phyloP scores from a whole-genome alignment of 1,140 invertebrate genomes.

The Trachymyrmex septentrionalis region DNA sequence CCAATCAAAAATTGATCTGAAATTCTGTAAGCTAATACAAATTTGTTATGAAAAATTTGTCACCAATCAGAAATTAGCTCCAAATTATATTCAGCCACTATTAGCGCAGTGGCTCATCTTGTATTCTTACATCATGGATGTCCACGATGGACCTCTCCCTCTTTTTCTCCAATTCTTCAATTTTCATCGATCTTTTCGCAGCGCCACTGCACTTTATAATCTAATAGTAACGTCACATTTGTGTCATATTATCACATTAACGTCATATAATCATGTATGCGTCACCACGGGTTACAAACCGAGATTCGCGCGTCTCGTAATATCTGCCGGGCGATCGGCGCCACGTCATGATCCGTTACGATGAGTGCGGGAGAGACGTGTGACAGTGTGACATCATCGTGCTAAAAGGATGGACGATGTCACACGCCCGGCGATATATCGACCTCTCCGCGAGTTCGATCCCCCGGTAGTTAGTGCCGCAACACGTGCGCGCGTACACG shows the following conservation, averaged over 20 bases:
- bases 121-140: too few relatives aligned
- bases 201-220: background rate
- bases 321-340: slow-evolving; percentile 67
- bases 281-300: slow-evolving; percentile 69
- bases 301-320: slow-evolving; percentile 65
- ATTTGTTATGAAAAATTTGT: too few relatives aligned
- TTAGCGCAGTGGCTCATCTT: too few relatives aligned
- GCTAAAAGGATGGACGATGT: slow-evolving; percentile 71
- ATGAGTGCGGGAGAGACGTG: slow-evolving; percentile 11
- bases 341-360: slow-evolving; percentile 77
- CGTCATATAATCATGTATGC: slow-evolving; percentile 17
- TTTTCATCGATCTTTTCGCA: background rate
- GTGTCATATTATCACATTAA: too few relatives aligned
- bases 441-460: slow-evolving; percentile 31
- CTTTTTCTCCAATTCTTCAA: background rate
- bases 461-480: background rate
- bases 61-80: too few relatives aligned
- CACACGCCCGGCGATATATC: slow-evolving; percentile 34
- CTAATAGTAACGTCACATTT: slow-evolving; percentile 62
- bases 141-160: too few relatives aligned
- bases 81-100: too few relatives aligned
- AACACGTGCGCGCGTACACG: background rate
- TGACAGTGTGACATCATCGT: slow-evolving; percentile 74
- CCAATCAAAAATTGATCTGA: too few relatives aligned
- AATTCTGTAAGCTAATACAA: too few relatives aligned